Evolutionary conservation across 2,888 invertebrate species (phyloP), one percentile per base, ranked within the genome.

Genomic region (Drosophila yooni): DNA sequence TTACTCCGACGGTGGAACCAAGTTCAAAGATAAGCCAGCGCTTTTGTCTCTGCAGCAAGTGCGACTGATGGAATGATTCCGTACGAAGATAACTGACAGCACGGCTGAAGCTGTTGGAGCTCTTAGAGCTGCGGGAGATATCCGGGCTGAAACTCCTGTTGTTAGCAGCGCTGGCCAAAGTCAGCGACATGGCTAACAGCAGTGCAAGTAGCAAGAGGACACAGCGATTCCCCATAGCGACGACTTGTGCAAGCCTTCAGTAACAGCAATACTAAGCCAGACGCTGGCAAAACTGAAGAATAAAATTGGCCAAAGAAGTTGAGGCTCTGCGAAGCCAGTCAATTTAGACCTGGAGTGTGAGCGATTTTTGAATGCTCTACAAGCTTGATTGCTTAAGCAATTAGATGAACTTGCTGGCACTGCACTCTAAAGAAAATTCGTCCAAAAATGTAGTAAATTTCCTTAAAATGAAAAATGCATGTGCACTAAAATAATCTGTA

Each of bases 1-100:
- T 83, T 59, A 93, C 93, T 34, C 83, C 76, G 1, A 92, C 0
- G 0, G 84, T 46, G 1, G 89, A 60, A 36, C 93, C 93, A 67
- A 91, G 80, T 25, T 91, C 91, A 61, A 92, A 93, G n/a, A 88
- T 63, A 34, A 93, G 85, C 82, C 89, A 92, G 25, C 92, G 85
- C 59, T 88, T 90, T 8, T 79, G 80, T 4, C 93, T 82, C 21
- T 70, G 74, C 13, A 86, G 75, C 43, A 88, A 51, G 11, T 77
- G 64, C 0, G 69, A 65, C 38, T 70, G 21, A 34, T 70, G 46
- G 31, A 31, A 3, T 0, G 72, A 58, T 25, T 74, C 70, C 21
- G 76, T 61, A 4, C 72, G 76, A 15, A 89, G 58, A 40, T 74
- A 77, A 27, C 88, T 89, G n/a, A 79, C 68, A 15, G 58, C 66